Conservation (phyloP, 35 echinoderm and acorn worm genomes). For the Heliocidaris erythrogramma region DNA sequence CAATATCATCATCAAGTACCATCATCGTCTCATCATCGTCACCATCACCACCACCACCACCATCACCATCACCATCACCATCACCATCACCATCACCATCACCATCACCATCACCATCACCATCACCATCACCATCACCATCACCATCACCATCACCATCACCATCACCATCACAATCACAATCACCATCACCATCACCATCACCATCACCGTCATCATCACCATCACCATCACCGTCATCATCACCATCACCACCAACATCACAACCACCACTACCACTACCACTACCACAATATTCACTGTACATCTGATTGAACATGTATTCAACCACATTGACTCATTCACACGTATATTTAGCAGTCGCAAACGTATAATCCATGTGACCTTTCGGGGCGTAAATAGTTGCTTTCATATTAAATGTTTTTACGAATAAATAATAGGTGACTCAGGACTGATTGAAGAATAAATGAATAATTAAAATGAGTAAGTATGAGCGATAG, state of each 20-base stretch:
- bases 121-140: not conserved
- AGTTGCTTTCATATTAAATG: not conserved
- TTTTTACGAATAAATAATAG: not conserved
- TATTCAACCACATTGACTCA: not conserved
- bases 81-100: not conserved
- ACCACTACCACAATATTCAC: not conserved
- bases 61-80: conserved; percentile 21
- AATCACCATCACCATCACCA: not conserved
- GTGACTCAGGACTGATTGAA: not conserved
- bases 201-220: not conserved
- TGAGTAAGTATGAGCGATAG: not conserved
- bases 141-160: not conserved
- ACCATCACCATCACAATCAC: not conserved
- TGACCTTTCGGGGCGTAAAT: not conserved
- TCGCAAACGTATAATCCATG: not conserved
- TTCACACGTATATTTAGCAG: not conserved
- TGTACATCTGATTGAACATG: not conserved
- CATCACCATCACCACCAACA: not conserved
- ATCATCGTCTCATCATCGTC: not conserved
- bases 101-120: not conserved
- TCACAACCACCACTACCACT: not conserved
- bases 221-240: conserved; percentile 9
- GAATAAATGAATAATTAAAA: not conserved
- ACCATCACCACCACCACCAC: not conserved
- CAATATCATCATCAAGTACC: not conserved